Evolutionary conservation across 2,797 vertebrate species (phyloP).

Genomic region (Coregonus ussuriensis): DNA sequence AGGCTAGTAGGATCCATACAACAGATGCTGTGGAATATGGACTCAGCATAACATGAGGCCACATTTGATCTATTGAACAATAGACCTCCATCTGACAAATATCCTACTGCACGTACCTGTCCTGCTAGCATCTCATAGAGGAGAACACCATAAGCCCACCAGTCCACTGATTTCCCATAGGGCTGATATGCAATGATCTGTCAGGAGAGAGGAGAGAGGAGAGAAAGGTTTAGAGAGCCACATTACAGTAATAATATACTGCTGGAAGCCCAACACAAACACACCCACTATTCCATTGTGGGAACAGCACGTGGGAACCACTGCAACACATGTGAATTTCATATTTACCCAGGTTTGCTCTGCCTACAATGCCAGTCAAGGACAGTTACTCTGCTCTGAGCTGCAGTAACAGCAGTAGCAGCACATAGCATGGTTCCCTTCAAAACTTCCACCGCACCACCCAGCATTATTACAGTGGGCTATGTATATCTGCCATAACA

Average conservation of each 20-base stretch:
- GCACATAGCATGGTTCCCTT: neutral
- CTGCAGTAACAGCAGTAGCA: too few species aligned
- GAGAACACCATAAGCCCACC: slow-evolving; percentile 98
- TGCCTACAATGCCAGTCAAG: neutral
- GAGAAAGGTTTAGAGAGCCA: neutral
- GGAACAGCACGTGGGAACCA: too few species aligned
- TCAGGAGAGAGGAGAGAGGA: slow-evolving; percentile 30
- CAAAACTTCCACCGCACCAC: neutral
- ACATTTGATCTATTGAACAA: too few species aligned
- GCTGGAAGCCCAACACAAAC: neutral
- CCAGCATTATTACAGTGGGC: neutral
- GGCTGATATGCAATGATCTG: slow-evolving; percentile 99
- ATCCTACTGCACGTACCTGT: slow-evolving; percentile 78
- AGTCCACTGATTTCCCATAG: slow-evolving; percentile 96
- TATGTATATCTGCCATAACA: neutral
- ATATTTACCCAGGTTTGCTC: neutral
- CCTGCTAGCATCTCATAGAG: slow-evolving; percentile 98
- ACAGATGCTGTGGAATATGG: too few species aligned
- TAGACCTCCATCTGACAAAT: neutral
- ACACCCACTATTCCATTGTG: too few species aligned
- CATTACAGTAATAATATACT: neutral
- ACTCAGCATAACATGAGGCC: too few species aligned
- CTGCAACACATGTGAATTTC: too few species aligned
- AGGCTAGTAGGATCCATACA: too few species aligned
- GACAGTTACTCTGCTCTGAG: neutral